Evolutionary conservation across 2,113 vertebrate species (phyloP), one percentile per base, ranked within the genome.

Genomic region (Cettia cetti): DNA sequence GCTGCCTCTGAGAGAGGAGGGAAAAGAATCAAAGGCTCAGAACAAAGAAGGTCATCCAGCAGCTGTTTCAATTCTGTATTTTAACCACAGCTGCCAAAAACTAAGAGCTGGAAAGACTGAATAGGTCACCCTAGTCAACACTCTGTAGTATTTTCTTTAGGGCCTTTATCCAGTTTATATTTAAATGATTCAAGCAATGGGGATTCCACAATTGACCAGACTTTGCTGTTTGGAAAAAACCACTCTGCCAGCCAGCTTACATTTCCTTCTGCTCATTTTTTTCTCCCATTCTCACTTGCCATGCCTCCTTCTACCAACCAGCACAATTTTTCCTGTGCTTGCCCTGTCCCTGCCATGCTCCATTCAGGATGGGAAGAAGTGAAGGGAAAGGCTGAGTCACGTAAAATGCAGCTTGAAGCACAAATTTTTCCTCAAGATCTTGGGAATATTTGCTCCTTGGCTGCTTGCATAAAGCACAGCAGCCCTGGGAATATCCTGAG

Each of bases 351-450:
- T 57, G 47, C 56, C 4, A 0, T 8, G 15, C 31, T 13, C 7
- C 10, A 5, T 11, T 33, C 7, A 0, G 33, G 30, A 57, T 0
- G 2, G 20, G 17, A 63, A 11, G 20, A 52, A 54, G 23, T 0
- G 0, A 47, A 52, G 35, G 47, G 20, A 54, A 50, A 69, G 24
- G n/a, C 1, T 59, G 42, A 57, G 7, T 53, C 0, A 0, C 9
- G 2, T 39, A 18, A 80, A 94, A 40, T 0, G 3, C 13, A 74
- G 44, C 23, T 76, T 66, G 26, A 85, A 80, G 23, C 24, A 39
- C 20, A 59, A 15, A 4, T 64, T 63, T 47, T 31, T 33, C 50
- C 83, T 56, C 59, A 26, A 12, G 17, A 70, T 33, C 52, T 56
- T 4, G 4, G 54, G 44, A 85, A 12, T 74, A 60, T 86, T 82